Evolutionary conservation across 2,797 vertebrate genomes (phyloP), one percentile per base, ranked within the genome.

Genomic region (Hemibagrus guttatus): DNA sequence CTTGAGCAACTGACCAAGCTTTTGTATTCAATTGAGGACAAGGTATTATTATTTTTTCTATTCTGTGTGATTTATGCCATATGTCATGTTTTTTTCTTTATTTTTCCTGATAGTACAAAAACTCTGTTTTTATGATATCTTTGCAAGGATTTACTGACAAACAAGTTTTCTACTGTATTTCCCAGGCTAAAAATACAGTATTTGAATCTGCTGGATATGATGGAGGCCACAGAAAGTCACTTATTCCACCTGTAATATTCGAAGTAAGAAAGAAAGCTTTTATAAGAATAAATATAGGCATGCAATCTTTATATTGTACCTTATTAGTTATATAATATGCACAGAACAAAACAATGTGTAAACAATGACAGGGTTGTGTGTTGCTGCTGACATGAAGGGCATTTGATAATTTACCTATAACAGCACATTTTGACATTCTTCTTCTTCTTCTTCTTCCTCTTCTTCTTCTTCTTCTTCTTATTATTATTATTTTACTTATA

Each of bases 21-120:
- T 81, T 95, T 99, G 84, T 96, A 97, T 91, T 96, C 97, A 26
- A 95, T 99, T 92, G 98, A 99, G 93, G 98, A 99, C 61, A 99
- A 98, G 97, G 98, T 99, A 90, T 28, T 54, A 31, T 58, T 21
- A 61, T 64, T 74, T 69, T 66, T n/a, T 82, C 42, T 6, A 83
- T 79, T 76, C 12, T 69, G 39, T 16, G 28, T 79, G 31, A 87
- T 58, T 42, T 19, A 79, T 78, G 52, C 19, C 42, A 28, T 35
- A 42, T 16, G 1, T 80, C 14, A 4, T 19, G 21, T 5, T 46
- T n/a, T 14, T 21, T 81, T 19, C 0, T 31, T 21, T 46, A 1
- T 64, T 63, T 64, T 26, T 74, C 16, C 16, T 59, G 23, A 58
- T 61, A 26, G 0, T 28, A 64, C 9, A 42, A 42, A 59, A 39